Conservation (phyloP, 1,140 invertebrate genomes). For the Piezodorus guildinii region DNA sequence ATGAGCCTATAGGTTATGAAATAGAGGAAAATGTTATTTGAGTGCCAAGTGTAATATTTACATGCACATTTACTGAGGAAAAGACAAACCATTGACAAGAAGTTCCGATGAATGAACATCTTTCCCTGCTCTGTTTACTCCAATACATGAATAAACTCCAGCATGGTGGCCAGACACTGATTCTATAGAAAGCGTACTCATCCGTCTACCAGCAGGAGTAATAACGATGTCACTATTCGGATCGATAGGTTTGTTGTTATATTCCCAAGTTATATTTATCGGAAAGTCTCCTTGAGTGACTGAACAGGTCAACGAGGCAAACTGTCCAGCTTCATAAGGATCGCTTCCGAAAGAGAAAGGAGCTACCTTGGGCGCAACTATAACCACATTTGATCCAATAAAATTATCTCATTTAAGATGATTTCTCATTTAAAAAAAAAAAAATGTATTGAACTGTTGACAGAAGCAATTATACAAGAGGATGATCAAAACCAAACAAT, state of each 20-base stretch:
- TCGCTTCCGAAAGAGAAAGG: conserved; percentile 50
- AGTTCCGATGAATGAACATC: conserved; percentile 27
- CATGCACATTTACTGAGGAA: conserved; percentile 44
- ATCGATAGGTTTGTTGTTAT: conserved; percentile 36
- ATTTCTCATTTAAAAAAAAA: neutral
- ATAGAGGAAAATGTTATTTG: too few species aligned
- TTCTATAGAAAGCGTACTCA: conserved; percentile 35
- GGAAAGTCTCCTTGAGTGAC: conserved; percentile 61
- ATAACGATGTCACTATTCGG: conserved; percentile 43
- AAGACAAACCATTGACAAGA: conserved; percentile 30
- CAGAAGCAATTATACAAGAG: too few species aligned
- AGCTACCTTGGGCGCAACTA: conserved; percentile 49
- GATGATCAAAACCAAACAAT: too few species aligned
- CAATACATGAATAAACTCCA: conserved; percentile 49
- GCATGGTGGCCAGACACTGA: conserved; percentile 43
- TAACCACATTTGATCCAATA: conserved; percentile 18
- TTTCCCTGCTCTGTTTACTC: conserved; percentile 54
- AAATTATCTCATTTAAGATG: neutral
- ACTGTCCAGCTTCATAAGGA: conserved; percentile 33
- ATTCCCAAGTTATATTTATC: conserved; percentile 52
- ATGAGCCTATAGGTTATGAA: too few species aligned
- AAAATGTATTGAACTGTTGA: too few species aligned
- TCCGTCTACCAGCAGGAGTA: conserved; percentile 52
- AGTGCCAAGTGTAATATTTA: too few species aligned
- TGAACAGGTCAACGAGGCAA: conserved; percentile 49